Base-by-base conservation (phyloP, 2,113 vertebrate species). In the Microcebus ravelobensis region DNA sequence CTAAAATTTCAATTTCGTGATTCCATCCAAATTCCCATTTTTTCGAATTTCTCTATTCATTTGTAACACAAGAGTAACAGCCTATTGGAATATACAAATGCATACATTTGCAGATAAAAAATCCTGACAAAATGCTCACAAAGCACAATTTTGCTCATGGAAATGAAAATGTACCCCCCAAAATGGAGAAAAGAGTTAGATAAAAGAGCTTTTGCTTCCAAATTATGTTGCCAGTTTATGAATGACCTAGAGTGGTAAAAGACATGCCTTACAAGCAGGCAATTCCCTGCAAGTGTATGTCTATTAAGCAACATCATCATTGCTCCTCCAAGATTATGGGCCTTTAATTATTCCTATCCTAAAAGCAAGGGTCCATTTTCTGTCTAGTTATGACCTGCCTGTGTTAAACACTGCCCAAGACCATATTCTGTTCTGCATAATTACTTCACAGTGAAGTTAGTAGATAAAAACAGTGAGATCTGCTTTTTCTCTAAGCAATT, bases 401-500 rank as follows among this genome's bases (percentile, higher is more conserved):
- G 21, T 92, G 65, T 90, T 97, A 96, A 97, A 90, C 87, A 91
- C 11, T 55, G 81, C 74, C 63, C 61, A 92, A 80, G 61, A 97
- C 84, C 87, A 79, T 88, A 63, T 55, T 97, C 85, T 85, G 94
- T 90, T 96, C 86, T 92, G 80, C 79, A 96, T 97, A 98, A 98
- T 98, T 98, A 96, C 87, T 61, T 96, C 76, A 87, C 55, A 81
- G 67, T 92, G 74, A 87, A 92, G 86, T 96, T 95, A 93, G 91
- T 85, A 87, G 96, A 95, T 90, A 77, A 97, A 97, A 97, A 96
- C 74, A 70, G 76, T 93, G 45, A 94, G 91, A 96, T 89, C 55
- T 90, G 80, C 74, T 96, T 95, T 95, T 93, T 95, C 96, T 96
- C 65, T 34, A 95, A 97, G 97, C 93, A 96, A 98, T 96, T 96